Evolutionary conservation across 2,113 vertebrate species (phyloP), one percentile per base, ranked within the genome.

Genomic region (Candoia aspera): DNA sequence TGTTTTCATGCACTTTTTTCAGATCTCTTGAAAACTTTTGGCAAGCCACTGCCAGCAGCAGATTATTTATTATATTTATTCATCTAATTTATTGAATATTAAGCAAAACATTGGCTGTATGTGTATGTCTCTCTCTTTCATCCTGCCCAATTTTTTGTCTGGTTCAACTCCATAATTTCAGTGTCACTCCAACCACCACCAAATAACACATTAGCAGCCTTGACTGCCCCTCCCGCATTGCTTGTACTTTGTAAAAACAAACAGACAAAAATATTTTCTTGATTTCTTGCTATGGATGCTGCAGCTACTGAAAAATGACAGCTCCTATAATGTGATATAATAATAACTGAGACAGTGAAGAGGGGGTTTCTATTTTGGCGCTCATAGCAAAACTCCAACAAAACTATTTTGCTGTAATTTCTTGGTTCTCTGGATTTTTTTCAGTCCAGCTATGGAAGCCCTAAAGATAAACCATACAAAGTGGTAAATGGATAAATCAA

Each of bases 401-500:
- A 42, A 42, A 42, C 42, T 79, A 21, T 42, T 79, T 79, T 21
- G 2, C 17, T 79, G 73, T 79, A 42, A 79, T 2, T 79, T 42
- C 49, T 49, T 49, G 49, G 49, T 49, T 49, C 8, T 42, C 73
- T 17, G 2, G 29, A 2, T 73, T 33, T n/a, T 68, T 33, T 33
- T n/a, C 13, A 4, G 29, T 68, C 64, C 68, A 79, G 33, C 33
- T 79, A 79, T 37, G 73, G 33, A 79, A 42, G 73, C 9, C 33
- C 73, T 42, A 42, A 37, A 79, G 33, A 79, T 79, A 49, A 49
- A 49, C 49, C 49, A 49, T 49, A 49, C 49, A 49, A 49, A 49
- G 49, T 17, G 42, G 59, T 29, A 68, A 15, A 84, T 42, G 49
- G 79, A 85, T 85, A 88, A 57, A 90, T 90, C 57, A 90, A 88